Base-by-base conservation (phyloP, 2,888 invertebrate species). In the Hypselothyrea guttata region DNA sequence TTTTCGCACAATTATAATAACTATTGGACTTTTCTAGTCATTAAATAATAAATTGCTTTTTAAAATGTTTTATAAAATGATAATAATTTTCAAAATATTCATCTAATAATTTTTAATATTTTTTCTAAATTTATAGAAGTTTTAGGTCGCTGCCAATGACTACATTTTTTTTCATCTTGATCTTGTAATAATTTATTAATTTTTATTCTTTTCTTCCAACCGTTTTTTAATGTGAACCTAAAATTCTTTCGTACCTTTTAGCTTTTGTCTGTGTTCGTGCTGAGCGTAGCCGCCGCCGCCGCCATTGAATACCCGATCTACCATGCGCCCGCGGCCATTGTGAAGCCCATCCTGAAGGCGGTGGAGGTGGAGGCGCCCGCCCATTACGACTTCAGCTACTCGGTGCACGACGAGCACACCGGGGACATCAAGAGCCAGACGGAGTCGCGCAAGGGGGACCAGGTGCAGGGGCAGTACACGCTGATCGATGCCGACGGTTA, bases 401-500 rank as follows among this genome's bases (percentile, higher is more conserved):
- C 90, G 11, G 91, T 91, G 16, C 90, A 87, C 56, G 91, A 91
- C 69, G 90, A 90, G 8, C 90, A 91, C 68, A 92, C 92, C 69
- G 92, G 92, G 11, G 92, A 92, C 75, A 86, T 90, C 49, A 89
- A 92, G 84, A 89, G 88, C 70, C 92, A 92, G 79, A 89, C 90
- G 34, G 92, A 92, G 86, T 88, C 91, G 1, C 91, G 92, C 48
- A 89, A 90, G 71, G 92, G 91, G 35, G 92, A 92, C 71, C 87
- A 89, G 58, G 91, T 92, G 12, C 91, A 91, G 47, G 92, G 92
- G 9, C 90, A 90, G 79, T 92, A 92, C 82, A 90, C 91, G 7
- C 85, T 92, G 38, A 86, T 92, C 63, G 92, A 92, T 76, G 85
- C 92, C 62, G 92, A 92, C 86, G 92, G 92, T 28, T 90, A 89